These are phyloP conservation scores for Apaloderma vittatum DNA, from an alignment of 2,113 vertebrate species.

Conservation along the genomic window DNA sequence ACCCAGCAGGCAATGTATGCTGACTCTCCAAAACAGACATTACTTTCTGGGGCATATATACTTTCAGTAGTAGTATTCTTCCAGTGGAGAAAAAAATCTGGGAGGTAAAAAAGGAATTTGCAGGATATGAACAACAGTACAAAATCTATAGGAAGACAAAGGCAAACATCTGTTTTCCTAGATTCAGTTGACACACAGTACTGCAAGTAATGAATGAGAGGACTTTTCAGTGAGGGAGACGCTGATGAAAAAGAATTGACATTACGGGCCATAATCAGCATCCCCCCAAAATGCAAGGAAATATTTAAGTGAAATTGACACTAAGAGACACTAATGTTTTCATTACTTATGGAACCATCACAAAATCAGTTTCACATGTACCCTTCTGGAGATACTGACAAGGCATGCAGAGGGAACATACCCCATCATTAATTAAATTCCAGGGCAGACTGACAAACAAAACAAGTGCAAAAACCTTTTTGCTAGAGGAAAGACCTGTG, in stretches of 20 bases:
- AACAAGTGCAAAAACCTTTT: background rate
- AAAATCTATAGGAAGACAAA: background rate
- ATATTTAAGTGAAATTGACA: background rate
- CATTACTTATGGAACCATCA: background rate
- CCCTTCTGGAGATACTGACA: background rate
- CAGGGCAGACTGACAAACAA: background rate
- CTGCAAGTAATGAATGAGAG: background rate
- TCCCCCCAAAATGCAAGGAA: background rate
- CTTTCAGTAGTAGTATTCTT: background rate
- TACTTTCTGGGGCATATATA: background rate
- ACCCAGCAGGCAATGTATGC: background rate
- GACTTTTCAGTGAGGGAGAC: background rate
- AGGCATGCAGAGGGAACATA: background rate
- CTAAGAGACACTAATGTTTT: background rate
- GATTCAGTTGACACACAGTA: background rate
- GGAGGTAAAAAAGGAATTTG: background rate
- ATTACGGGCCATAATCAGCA: background rate
- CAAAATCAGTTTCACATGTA: background rate
- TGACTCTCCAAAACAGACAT: background rate
- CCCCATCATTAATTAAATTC: background rate
- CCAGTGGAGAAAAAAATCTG: background rate
- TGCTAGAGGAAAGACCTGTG: background rate
- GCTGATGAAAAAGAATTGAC: background rate
- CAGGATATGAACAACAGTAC: background rate
- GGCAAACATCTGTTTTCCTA: background rate